A percentile compares a stretch with the other conserved stretches of the same genome.
Conservation (phyloP, 2,888 invertebrate genomes). For the Boloria euphrosyne region DNA sequence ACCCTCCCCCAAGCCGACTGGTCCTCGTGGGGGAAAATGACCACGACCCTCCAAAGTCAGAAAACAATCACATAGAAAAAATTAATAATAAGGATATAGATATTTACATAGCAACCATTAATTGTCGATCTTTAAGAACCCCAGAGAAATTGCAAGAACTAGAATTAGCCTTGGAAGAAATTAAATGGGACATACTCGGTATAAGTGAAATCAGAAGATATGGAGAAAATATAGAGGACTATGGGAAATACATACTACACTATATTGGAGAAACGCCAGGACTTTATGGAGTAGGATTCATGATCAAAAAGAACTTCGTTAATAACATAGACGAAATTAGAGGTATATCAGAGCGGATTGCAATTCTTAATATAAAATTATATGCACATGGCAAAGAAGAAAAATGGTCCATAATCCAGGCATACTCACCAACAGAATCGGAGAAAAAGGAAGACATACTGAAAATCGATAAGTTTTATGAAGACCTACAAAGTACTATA, state of each 20-base stretch:
- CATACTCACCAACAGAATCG: slow-evolving; percentile 42
- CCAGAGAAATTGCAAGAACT: too few species aligned
- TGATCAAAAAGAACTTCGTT: slow-evolving; percentile 37
- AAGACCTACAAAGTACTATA: slow-evolving; percentile 32
- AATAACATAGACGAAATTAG: slow-evolving; percentile 39
- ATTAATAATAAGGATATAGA: too few species aligned
- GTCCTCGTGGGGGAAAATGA: too few species aligned
- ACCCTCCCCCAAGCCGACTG: too few species aligned
- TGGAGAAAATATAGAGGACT: slow-evolving; percentile 41
- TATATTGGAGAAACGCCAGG: slow-evolving; percentile 42
- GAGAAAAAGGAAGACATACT: slow-evolving; percentile 35
- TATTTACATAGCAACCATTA: too few species aligned
- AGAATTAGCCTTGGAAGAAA: too few species aligned
- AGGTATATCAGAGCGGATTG: slow-evolving; percentile 41
- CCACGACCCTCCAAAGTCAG: too few species aligned
- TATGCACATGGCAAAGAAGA: slow-evolving; percentile 13
- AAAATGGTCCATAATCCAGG: slow-evolving; percentile 42
- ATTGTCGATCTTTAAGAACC: too few species aligned
- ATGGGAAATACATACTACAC: slow-evolving; percentile 39
- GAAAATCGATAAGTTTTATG: slow-evolving; percentile 39
- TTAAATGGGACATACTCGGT: slow-evolving; percentile 29
- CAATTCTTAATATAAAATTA: slow-evolving; percentile 37
- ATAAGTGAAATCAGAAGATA: slow-evolving; percentile 41
- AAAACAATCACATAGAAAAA: too few species aligned
- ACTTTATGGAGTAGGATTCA: slow-evolving; percentile 41